Evolutionary conservation across 2,888 invertebrate genomes (phyloP), one percentile per base, ranked within the genome.

Genomic region (Andrena praecox): DNA sequence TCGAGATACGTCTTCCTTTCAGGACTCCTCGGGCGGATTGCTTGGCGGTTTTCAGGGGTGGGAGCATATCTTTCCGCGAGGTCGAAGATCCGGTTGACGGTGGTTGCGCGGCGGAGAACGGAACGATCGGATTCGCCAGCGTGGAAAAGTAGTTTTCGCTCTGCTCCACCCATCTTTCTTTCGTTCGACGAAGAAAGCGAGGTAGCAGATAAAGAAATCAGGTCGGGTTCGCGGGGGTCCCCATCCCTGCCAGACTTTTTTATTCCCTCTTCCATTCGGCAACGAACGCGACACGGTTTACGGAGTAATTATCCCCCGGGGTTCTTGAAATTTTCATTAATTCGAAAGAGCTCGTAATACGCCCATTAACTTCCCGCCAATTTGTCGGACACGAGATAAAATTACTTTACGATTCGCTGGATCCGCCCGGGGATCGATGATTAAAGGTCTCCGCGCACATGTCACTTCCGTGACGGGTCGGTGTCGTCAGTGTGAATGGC

Each of bases 171-270:
- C 6, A 27, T 66, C 27, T 12, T 20, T 27, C 50, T 33, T n/a
- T 24, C 20, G 24, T 33, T 64, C 64, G 33, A 33, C 50, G 64
- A 66, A 69, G 74, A 52, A 75, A 69, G n/a, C 50, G 73, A 50
- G 42, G 16, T 10, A 68, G 27, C 24, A 48, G 73, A 80, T 80
- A 68, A 74, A 84, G 82, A 71, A 82, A 84, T 79, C 76, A 71
- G 84, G 82, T 73, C 82, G 83, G 63, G 35, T n/a, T 72, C 63
- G 66, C 42, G 42, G 31, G 52, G 42, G 24, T 42, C 7, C 16
- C 66, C 68, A 29, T 52, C 8, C n/a, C 4, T 52, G 48, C 52
- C 62, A 2, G 27, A 73, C 72, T 59, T 64, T 66, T 60, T 56
- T 5, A 29, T 8, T 20, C 29, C 20, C n/a, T 12, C 33, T 29